Percentiles rank a stretch among this genome's conserved stretches.
phyloP scores from a whole-genome alignment of 1,140 invertebrate species.

The Magallana gigas region DNA sequence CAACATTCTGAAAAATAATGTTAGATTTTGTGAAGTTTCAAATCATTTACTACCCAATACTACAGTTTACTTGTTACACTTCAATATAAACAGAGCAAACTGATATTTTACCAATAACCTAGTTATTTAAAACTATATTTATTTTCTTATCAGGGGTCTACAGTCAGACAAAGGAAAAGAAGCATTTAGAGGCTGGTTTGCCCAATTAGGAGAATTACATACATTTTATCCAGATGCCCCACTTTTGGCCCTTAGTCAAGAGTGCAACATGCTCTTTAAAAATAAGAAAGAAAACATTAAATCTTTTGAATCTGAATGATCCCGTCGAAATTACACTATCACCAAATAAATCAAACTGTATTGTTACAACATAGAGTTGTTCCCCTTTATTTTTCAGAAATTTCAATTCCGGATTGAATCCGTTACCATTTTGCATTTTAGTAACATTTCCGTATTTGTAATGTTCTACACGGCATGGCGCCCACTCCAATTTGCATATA shows the following conservation, averaged over 20 bases:
- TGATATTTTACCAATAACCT: background rate
- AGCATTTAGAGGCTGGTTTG: slow-evolving; percentile 50
- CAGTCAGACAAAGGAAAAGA: slow-evolving; percentile 18
- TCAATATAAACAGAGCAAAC: too few species aligned
- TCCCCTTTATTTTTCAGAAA: too few species aligned
- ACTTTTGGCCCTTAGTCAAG: slow-evolving; percentile 37
- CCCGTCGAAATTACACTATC: slow-evolving; percentile 27
- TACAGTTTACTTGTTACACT: too few species aligned
- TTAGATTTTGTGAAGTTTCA: too few species aligned
- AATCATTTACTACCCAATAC: too few species aligned
- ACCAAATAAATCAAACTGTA: slow-evolving; percentile 43
- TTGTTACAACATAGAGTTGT: too few species aligned
- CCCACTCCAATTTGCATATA: too few species aligned
- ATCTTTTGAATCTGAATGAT: slow-evolving; percentile 34
- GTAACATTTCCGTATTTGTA: too few species aligned
- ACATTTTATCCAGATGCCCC: slow-evolving; percentile 35
- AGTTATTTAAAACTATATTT: background rate
- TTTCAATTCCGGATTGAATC: too few species aligned
- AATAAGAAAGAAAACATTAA: slow-evolving; percentile 37
- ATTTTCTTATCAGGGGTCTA: background rate
- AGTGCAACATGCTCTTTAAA: slow-evolving; percentile 49
- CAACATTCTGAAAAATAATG: too few species aligned
- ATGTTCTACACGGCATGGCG: too few species aligned
- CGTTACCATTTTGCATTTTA: too few species aligned
- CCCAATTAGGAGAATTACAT: slow-evolving; percentile 38